phyloP scores from a whole-genome alignment of 2,113 vertebrate species.

The Gobiocypris rarus region DNA sequence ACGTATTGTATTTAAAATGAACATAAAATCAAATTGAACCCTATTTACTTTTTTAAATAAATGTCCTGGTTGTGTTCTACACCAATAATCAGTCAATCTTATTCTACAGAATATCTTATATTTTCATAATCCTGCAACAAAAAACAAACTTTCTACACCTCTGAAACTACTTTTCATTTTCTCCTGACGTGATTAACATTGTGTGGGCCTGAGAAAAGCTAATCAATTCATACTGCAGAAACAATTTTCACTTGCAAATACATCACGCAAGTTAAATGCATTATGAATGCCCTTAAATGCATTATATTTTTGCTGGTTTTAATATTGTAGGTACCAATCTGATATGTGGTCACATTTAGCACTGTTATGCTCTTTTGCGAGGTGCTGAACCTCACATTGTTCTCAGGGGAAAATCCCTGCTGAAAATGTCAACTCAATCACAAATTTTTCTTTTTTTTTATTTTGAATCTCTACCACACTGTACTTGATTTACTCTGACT shows the following conservation, averaged over 20 bases:
- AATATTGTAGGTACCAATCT: neutral
- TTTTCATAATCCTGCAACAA: neutral
- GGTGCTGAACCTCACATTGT: neutral
- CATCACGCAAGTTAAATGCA: neutral
- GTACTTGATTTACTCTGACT: constrained; percentile 24
- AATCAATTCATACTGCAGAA: neutral
- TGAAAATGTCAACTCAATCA: constrained; percentile 17
- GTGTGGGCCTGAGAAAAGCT: neutral
- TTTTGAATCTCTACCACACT: neutral
- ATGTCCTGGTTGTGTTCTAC: neutral
- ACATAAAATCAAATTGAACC: neutral
- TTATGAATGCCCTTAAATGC: neutral
- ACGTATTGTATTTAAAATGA: no score
- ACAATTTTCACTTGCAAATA: no score
- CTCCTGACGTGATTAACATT: neutral
- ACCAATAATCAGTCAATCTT: neutral
- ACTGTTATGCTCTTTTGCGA: neutral
- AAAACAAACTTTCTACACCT: neutral
- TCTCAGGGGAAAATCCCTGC: constrained; percentile 9
- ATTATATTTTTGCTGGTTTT: neutral
- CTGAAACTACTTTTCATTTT: neutral
- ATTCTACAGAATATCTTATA: neutral
- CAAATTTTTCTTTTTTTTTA: no score
- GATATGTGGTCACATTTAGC: neutral
- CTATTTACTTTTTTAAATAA: neutral